phyloP scores from a whole-genome alignment of 2,113 vertebrate species.

The Mixornis gularis region DNA sequence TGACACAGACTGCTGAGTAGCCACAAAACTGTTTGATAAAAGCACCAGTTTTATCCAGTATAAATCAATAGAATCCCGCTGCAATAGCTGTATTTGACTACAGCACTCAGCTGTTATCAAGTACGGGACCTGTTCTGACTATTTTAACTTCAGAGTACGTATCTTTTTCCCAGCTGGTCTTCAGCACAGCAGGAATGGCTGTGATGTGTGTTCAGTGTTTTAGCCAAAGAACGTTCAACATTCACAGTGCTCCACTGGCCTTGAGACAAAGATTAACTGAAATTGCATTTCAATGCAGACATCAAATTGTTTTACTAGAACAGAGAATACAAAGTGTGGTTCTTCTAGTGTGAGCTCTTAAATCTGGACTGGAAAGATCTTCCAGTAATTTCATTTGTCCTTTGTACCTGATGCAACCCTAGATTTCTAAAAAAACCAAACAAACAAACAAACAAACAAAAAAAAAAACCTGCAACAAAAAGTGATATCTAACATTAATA shows the following conservation, averaged over 20 bases:
- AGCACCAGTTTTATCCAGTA: constrained; percentile 55
- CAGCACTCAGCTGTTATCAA: constrained; percentile 33
- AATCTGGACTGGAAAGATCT: background rate
- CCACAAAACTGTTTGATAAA: constrained; percentile 60
- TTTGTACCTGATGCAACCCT: background rate
- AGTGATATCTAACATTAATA: background rate
- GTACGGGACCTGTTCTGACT: constrained; percentile 9
- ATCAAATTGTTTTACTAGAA: background rate
- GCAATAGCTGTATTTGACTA: constrained; percentile 35
- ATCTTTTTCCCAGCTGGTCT: constrained; percentile 45
- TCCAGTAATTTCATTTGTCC: background rate
- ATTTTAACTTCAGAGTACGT: constrained; percentile 35
- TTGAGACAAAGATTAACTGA: background rate
- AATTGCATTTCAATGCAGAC: background rate
- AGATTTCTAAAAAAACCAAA: background rate
- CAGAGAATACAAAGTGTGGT: background rate
- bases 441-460: background rate
- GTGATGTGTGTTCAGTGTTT: constrained; percentile 9
- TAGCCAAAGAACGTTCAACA: background rate
- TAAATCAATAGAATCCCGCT: constrained; percentile 52
- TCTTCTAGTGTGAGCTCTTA: background rate
- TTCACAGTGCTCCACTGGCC: background rate
- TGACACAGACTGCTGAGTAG: constrained; percentile 58
- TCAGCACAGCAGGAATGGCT: background rate
- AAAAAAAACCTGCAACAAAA: background rate